Conservation (phyloP, 2,888 invertebrate species). For the Orchesellides sinensis region DNA sequence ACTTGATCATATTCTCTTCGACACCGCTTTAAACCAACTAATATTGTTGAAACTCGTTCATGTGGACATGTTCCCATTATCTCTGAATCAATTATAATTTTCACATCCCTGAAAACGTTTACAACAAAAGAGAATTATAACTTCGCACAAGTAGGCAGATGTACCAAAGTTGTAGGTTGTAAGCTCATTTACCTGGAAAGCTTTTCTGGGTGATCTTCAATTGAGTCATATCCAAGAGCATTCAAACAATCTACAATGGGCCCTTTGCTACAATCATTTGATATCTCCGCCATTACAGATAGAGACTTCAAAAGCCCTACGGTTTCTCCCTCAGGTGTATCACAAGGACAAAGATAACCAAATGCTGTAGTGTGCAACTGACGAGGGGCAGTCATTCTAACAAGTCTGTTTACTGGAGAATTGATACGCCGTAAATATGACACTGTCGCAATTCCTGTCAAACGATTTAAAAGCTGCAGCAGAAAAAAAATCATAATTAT, state of each 20-base stretch:
- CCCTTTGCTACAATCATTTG: constrained; percentile 78
- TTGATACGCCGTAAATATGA: constrained; percentile 81
- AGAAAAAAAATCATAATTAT: constrained; percentile 1
- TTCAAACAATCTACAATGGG: constrained; percentile 82
- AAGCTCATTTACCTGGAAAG: constrained; percentile 16
- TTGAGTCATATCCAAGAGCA: constrained; percentile 82
- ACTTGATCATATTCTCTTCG: constrained; percentile 25
- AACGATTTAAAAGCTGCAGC: constrained; percentile 80
- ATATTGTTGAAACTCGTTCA: constrained; percentile 78
- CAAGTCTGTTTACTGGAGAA: constrained; percentile 81
- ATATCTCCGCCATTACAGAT: constrained; percentile 82
- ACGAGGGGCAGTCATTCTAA: constrained; percentile 81
- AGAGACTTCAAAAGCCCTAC: constrained; percentile 80
- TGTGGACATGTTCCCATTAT: constrained; percentile 23
- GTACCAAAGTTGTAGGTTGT: too few species aligned
- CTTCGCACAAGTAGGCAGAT: neutral
- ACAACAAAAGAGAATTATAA: neutral
- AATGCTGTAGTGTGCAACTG: constrained; percentile 82
- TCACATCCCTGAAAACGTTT: constrained; percentile 20
- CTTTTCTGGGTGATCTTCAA: constrained; percentile 80
- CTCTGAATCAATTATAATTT: constrained; percentile 31
- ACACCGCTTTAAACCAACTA: constrained; percentile 77
- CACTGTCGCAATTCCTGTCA: constrained; percentile 81
- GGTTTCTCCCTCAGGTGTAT: constrained; percentile 80
- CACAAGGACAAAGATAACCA: constrained; percentile 82